A percentile compares a stretch with the other conserved stretches of the same genome.
phyloP scores from a whole-genome alignment of 1,140 invertebrate genomes.

The Cotesia vestalis region DNA sequence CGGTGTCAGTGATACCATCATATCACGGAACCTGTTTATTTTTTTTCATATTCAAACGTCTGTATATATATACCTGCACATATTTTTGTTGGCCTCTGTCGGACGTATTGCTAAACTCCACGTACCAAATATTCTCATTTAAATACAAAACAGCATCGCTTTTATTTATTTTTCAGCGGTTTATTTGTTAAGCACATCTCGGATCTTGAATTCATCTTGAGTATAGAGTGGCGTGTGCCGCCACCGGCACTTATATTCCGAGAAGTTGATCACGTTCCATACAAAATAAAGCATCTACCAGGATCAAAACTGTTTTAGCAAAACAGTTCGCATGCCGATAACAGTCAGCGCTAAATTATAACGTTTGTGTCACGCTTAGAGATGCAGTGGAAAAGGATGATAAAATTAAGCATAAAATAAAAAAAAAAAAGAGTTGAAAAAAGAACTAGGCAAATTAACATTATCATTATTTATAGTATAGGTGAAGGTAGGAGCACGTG shows the following conservation, averaged over 20 bases:
- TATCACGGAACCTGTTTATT: too few species aligned
- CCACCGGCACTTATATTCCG: constrained; percentile 14
- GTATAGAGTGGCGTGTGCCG: not conserved
- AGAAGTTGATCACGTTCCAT: constrained; percentile 20
- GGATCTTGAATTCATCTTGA: too few species aligned
- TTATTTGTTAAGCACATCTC: too few species aligned
- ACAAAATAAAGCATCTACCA: not conserved
- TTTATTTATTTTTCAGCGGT: too few species aligned
- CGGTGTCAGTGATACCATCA: not conserved
- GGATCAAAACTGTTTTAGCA: not conserved
- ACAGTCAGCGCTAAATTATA: constrained; percentile 30
- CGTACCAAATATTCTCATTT: too few species aligned
- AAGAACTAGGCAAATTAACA: not conserved
- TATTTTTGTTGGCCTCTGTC: too few species aligned
- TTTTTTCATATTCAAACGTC: too few species aligned
- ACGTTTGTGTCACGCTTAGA: constrained; percentile 12
- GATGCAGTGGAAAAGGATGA: not conserved
- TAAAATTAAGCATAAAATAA: not conserved
- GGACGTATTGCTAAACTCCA: too few species aligned
- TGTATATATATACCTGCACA: too few species aligned
- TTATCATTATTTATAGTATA: constrained; percentile 9
- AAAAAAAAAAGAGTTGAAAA: not conserved
- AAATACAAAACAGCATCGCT: too few species aligned
- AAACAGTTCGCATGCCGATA: constrained; percentile 31
- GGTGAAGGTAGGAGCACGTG: constrained; percentile 20